Evolutionary conservation across 2,888 invertebrate species (phyloP), one percentile per base, ranked within the genome.

Genomic region (Ptilodon capucinus): DNA sequence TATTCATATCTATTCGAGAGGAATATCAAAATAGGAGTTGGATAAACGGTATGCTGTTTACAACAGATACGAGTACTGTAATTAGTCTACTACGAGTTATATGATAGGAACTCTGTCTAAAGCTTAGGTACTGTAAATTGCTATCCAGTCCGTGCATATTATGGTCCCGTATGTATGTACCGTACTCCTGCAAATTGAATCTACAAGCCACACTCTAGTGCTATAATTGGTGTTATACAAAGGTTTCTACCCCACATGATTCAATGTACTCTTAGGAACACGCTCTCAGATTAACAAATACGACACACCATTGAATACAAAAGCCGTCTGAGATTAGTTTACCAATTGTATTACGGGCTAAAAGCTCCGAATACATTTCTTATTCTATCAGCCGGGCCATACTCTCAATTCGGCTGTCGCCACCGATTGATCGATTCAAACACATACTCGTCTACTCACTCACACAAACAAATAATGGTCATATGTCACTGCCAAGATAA

Each of bases 401-500:
- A 71, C 69, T 70, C 68, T 71, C 70, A 76, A 78, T 74, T 70
- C 63, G 52, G 68, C 65, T 78, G 82, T 80, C 79, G 72, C 62
- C 77, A 60, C 57, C 72, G 75, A 81, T 82, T 84, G 85, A 85
- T 85, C 79, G 82, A 84, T 84, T 72, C 58, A 68, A 52, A 63
- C 63, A 67, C 71, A 62, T 60, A 60, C 71, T 70, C 59, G 60
- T 51, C 70, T 71, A 69, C 67, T 69, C 63, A 67, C 74, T 77
- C 80, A 81, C 80, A 79, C 71, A 70, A 76, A 86, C 84, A 82
- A 84, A 84, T 84, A 81, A 79, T 75, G 79, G 81, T 79, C 83
- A 85, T 88, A 86, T 75, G 73, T 88, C 88, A 84, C 83, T 87
- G 87, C 84, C 86, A 84, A 84, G 86, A 87, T 88, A 85, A 82